phyloP scores from a whole-genome alignment of 1,140 invertebrate species.

The Phortica variegata region DNA sequence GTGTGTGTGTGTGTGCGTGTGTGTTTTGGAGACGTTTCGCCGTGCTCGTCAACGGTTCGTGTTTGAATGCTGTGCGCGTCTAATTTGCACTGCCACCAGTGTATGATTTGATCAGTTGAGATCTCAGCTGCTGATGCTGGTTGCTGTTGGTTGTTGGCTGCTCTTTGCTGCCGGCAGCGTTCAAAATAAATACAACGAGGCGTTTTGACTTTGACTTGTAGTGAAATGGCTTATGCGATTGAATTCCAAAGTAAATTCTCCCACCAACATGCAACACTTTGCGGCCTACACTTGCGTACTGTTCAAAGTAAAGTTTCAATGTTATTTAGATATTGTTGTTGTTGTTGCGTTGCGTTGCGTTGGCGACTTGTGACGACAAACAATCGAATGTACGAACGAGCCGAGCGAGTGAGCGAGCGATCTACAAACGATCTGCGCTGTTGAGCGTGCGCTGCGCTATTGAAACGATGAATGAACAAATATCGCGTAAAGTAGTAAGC shows the following conservation, averaged over 20 bases:
- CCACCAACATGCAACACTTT: no score
- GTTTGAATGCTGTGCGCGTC: slow-evolving; percentile 45
- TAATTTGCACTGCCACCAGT: slow-evolving; percentile 31
- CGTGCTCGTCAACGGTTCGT: slow-evolving; percentile 16
- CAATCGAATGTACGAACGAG: slow-evolving; percentile 4
- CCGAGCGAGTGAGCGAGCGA: slow-evolving; percentile 16
- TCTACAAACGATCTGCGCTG: slow-evolving; percentile 28
- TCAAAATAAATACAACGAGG: slow-evolving; percentile 10
- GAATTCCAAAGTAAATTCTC: no score
- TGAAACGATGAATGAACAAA: slow-evolving; percentile 54
- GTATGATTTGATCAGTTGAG: slow-evolving; percentile 16
- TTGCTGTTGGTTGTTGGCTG: background rate
- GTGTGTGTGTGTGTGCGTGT: slow-evolving; percentile 14
- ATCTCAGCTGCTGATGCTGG: background rate
- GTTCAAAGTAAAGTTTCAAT: slow-evolving; percentile 1
- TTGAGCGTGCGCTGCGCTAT: slow-evolving; percentile 45
- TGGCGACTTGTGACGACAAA: slow-evolving; percentile 26
- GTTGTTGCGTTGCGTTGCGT: slow-evolving; percentile 12
- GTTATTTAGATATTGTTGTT: slow-evolving; percentile 6
- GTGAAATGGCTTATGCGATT: slow-evolving; percentile 32
- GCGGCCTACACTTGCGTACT: no score
- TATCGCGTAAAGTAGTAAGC: slow-evolving; percentile 41
- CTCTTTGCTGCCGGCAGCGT: slow-evolving; percentile 6
- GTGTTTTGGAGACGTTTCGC: slow-evolving; percentile 4
- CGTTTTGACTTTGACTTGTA: slow-evolving; percentile 18